These are phyloP conservation scores for Syrrhaptes paradoxus DNA, from an alignment of 2,113 vertebrate genomes.

Conservation along the genomic window DNA sequence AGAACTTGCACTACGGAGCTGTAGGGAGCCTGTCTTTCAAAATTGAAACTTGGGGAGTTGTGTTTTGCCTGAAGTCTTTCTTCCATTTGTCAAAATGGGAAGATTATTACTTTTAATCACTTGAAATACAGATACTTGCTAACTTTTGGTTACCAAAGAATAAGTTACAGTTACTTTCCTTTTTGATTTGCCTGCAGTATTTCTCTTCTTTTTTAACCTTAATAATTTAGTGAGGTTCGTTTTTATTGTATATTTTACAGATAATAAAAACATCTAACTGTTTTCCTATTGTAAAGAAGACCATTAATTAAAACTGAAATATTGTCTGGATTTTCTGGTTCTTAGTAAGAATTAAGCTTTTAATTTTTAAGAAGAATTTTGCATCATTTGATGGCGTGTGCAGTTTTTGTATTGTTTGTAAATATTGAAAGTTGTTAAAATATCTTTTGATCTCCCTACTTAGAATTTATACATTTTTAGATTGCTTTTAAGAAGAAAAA, in stretches of 20 bases:
- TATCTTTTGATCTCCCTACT: slow-evolving; percentile 79
- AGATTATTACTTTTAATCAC: slow-evolving; percentile 62
- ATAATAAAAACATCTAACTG: slow-evolving; percentile 56
- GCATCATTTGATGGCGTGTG: slow-evolving; percentile 74
- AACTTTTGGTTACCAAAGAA: slow-evolving; percentile 85
- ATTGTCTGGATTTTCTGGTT: slow-evolving; percentile 55
- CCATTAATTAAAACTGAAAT: slow-evolving; percentile 61
- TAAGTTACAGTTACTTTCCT: slow-evolving; percentile 79
- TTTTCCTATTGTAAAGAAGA: slow-evolving; percentile 74
- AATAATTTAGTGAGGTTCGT: slow-evolving; percentile 68
- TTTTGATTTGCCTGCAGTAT: slow-evolving; percentile 75
- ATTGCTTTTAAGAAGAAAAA: slow-evolving; percentile 69
- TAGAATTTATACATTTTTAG: slow-evolving; percentile 85
- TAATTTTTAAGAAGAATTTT: slow-evolving; percentile 76
- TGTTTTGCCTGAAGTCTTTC: slow-evolving; percentile 59
- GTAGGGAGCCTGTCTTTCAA: slow-evolving; percentile 73
- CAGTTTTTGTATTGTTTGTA: slow-evolving; percentile 88
- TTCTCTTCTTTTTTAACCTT: slow-evolving; percentile 49
- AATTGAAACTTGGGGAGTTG: slow-evolving; percentile 42
- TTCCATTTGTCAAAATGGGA: slow-evolving; percentile 51
- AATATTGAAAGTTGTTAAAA: slow-evolving; percentile 83
- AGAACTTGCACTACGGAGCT: slow-evolving; percentile 77
- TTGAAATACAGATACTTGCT: slow-evolving; percentile 74
- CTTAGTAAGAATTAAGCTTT: slow-evolving; percentile 68
- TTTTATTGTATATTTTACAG: slow-evolving; percentile 70